phyloP scores from a whole-genome alignment of 2,888 invertebrate species.

The Cantharis rufa region DNA sequence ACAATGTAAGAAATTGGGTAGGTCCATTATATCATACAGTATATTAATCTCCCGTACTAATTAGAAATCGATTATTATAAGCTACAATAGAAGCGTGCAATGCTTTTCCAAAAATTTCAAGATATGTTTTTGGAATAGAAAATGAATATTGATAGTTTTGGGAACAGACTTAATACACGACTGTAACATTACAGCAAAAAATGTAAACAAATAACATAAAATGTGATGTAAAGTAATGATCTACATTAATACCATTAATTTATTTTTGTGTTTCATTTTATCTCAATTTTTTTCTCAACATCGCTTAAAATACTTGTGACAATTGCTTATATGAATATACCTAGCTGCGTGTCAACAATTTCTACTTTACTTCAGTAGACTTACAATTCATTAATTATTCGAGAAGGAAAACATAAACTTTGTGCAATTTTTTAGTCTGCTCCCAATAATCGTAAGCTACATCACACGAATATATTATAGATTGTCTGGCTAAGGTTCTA shows the following conservation, averaged over 20 bases:
- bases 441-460: slow-evolving; percentile 36
- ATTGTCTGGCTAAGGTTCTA: slow-evolving; percentile 52
- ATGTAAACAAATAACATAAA: slow-evolving; percentile 5
- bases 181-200: not conserved
- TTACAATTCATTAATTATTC: not conserved
- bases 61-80: slow-evolving; percentile 8
- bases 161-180: slow-evolving; percentile 18
- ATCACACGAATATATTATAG: slow-evolving; percentile 48
- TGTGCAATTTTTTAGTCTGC: slow-evolving; percentile 22
- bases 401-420: slow-evolving; percentile 4
- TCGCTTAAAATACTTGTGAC: slow-evolving; percentile 4
- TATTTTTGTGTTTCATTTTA: slow-evolving; percentile 3
- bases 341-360: not conserved
- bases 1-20: not conserved
- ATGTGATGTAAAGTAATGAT: slow-evolving; percentile 24
- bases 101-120: slow-evolving; percentile 36
- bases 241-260: slow-evolving; percentile 15
- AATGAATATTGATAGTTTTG: slow-evolving; percentile 36
- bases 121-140: slow-evolving; percentile 37
- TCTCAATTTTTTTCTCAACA: slow-evolving; percentile 4
- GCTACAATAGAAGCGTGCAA: slow-evolving; percentile 29
- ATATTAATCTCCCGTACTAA: slow-evolving; percentile 11
- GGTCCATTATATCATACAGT: not conserved
- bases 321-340: not conserved
- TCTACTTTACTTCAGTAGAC: not conserved